These are phyloP conservation scores for Willisornis vidua DNA, from an alignment of 2,113 vertebrate species.

Conservation along the genomic window DNA sequence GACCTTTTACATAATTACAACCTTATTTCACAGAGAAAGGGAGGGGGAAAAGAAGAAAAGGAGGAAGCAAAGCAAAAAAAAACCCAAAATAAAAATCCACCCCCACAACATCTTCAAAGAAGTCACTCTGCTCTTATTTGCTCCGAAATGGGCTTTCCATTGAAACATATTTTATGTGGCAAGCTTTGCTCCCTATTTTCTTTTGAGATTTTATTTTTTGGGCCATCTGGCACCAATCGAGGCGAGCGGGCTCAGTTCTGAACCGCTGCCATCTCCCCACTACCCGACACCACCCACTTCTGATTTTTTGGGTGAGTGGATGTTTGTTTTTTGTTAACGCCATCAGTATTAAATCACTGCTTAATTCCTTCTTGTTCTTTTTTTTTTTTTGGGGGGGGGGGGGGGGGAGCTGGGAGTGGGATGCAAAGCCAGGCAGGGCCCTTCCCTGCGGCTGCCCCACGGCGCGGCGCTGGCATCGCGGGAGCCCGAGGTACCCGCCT, in stretches of 20 bases:
- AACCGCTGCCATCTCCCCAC: slow-evolving; percentile 85
- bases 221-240: slow-evolving; percentile 93
- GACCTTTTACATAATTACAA: slow-evolving; percentile 72
- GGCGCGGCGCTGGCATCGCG: neutral
- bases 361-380: neutral
- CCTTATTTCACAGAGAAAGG: slow-evolving; percentile 53
- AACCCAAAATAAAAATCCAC: neutral
- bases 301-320: too few relatives aligned
- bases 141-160: slow-evolving; percentile 78
- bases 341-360: slow-evolving; percentile 42
- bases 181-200: slow-evolving; percentile 54
- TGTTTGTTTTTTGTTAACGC: slow-evolving; percentile 51
- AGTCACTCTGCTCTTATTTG: slow-evolving; percentile 36
- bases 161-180: slow-evolving; percentile 86
- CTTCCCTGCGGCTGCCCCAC: neutral
- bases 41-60: neutral
- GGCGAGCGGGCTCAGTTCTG: slow-evolving; percentile 83
- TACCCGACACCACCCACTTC: slow-evolving; percentile 81
- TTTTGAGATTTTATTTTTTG: slow-evolving; percentile 23
- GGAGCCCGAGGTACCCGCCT: slow-evolving; percentile 53
- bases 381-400: neutral
- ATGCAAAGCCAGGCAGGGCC: neutral
- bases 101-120: slow-evolving; percentile 71
- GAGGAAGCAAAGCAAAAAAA: neutral
- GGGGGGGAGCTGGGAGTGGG: accelerated